Conservation (phyloP, 2,888 invertebrate species). For the Opisthograptis luteolata region DNA sequence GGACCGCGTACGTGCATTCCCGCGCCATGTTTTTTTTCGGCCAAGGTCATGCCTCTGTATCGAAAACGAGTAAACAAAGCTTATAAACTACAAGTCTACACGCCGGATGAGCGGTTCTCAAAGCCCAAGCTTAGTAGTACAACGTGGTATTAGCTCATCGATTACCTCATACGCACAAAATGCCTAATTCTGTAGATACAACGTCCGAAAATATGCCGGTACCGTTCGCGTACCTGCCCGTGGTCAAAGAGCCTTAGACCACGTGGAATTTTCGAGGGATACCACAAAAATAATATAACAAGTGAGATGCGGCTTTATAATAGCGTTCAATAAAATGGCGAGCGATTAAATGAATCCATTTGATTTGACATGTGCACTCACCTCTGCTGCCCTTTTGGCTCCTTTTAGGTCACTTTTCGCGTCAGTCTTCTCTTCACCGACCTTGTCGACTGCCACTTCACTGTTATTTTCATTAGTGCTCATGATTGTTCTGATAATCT, state of each 20-base stretch:
- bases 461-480: conserved; percentile 90
- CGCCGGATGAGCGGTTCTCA: conserved; percentile 33
- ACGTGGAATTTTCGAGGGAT: conserved; percentile 53
- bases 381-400: conserved; percentile 94
- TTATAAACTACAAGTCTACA: conserved; percentile 44
- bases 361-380: conserved; percentile 86
- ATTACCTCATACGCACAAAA: conserved; percentile 67
- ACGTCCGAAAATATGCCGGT: conserved; percentile 79
- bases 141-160: conserved; percentile 66
- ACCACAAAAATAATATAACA: conserved; percentile 37
- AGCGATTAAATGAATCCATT: conserved; percentile 78
- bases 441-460: conserved; percentile 94
- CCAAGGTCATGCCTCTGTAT: conserved; percentile 80
- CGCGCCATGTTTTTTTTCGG: conserved; percentile 82
- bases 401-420: conserved; percentile 93
- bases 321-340: conserved; percentile 82
- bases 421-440: conserved; percentile 89
- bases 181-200: conserved; percentile 55
- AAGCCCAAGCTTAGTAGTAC: conserved; percentile 36
- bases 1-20: conserved; percentile 71
- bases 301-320: conserved; percentile 50
- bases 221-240: conserved; percentile 37
- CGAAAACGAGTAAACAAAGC: conserved; percentile 80
- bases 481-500: conserved; percentile 80
- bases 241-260: conserved; percentile 44